Percentiles rank a stretch among this genome's conserved stretches.
phyloP scores from a whole-genome alignment of 2,888 invertebrate species.

The Apomyelois bistriatella region DNA sequence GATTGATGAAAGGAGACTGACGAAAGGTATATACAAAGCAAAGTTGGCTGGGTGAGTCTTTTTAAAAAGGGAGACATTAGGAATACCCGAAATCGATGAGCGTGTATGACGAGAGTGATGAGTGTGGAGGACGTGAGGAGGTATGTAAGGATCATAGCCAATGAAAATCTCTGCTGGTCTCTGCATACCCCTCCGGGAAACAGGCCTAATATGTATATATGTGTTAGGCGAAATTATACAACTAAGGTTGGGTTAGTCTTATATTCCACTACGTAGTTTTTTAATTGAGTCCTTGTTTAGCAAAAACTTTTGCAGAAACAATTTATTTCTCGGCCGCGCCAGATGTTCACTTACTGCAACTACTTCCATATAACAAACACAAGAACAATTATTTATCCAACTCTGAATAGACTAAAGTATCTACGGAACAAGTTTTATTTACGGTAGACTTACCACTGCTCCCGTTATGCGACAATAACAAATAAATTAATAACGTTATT shows the following conservation, averaged over 20 bases:
- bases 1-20: no score
- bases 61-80: no score
- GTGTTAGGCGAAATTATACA: not conserved
- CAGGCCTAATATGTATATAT: no score
- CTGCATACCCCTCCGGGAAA: no score
- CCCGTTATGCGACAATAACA: constrained; percentile 21
- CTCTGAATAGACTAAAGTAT: constrained; percentile 13
- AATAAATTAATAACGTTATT: constrained; percentile 50
- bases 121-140: no score
- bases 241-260: not conserved
- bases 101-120: no score
- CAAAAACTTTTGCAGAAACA: not conserved
- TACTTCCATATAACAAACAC: constrained; percentile 3
- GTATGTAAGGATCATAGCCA: no score
- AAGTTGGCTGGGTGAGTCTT: no score
- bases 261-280: not conserved
- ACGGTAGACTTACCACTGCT: constrained; percentile 30
- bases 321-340: constrained; percentile 4
- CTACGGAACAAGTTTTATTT: constrained; percentile 28
- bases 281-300: not conserved
- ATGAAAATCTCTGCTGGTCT: no score
- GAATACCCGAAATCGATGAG: no score
- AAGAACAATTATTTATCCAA: constrained; percentile 3
- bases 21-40: no score
- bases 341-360: constrained; percentile 5